Evolutionary conservation across 2,797 vertebrate genomes (phyloP), one percentile per base, ranked within the genome.

Genomic region (Loris lydekkerianus): DNA sequence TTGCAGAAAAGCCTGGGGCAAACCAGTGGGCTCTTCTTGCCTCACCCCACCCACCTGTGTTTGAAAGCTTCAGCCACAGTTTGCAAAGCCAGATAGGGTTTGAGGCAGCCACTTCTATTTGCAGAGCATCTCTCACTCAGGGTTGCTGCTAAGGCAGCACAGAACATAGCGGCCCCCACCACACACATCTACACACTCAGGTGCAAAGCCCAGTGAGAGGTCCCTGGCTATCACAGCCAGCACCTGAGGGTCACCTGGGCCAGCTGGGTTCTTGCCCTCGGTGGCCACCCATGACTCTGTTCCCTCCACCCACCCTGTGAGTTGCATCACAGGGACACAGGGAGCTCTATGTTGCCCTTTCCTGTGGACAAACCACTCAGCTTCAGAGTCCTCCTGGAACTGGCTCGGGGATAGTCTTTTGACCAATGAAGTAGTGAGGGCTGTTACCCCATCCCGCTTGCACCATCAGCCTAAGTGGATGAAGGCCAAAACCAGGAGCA

Each of bases 401-500:
- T 40, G 43, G 40, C 2, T 60, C 61, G 75, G 27, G 25, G 29
- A 10, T 34, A 91, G 69, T 11, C 43, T 95, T 86, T 53, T 72
- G 72, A 69, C 69, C 43, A 34, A 83, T 29, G 31, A 58, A 72
- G 63, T 49, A 34, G 58, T 29, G 76, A 77, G 40, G 29, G 49
- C 34, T 58, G 27, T 83, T 49, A 61, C 31, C 37, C 17, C 60
- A 69, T 18, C 31, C 53, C 5, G 4, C 61, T 91, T 85, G 25
- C 0, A 0, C 29, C 91, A 65, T 82, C 69, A 60, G 56, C 73
- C 75, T 82, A 40, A 43, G 27, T n/a, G 58, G 46, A 49, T 81
- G 49, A 37, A 89, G 37, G 65, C 70, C 93, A 81, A 61, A 76
- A 43, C 60, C 27, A 88, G 77, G 25, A 67, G 37, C 76, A 69